Percentiles rank a stretch among this genome's conserved stretches.
Evolutionary conservation across 2,113 vertebrate species (phyloP).

Genomic region (Tyrannus savana): DNA sequence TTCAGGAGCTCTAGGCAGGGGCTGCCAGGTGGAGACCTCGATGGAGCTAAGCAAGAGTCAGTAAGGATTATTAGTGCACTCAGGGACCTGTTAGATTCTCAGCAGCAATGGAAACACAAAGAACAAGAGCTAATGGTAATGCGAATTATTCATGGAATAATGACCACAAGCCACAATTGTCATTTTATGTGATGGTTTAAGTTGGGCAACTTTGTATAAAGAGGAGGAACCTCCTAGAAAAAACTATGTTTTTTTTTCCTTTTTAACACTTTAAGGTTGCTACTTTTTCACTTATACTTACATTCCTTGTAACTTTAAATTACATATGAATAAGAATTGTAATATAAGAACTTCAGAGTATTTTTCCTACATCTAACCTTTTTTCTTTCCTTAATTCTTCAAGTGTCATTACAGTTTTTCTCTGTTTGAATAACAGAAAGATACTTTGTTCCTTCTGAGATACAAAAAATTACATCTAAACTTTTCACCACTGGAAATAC

Average conservation of each 20-base stretch:
- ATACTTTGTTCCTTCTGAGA: neutral
- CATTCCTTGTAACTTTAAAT: neutral
- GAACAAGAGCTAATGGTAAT: neutral
- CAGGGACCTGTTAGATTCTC: neutral
- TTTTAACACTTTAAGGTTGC: neutral
- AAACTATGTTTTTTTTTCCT: neutral
- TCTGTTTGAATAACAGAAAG: neutral
- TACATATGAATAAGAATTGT: neutral
- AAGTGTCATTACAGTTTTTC: neutral
- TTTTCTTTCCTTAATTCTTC: neutral
- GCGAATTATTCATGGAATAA: neutral
- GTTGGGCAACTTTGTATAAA: neutral
- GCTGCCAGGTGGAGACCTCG: neutral
- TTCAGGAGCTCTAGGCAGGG: neutral
- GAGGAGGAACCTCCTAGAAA: neutral
- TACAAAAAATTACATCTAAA: neutral
- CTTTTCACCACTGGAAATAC: neutral
- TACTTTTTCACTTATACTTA: neutral
- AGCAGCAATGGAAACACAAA: neutral
- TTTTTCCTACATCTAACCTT: neutral
- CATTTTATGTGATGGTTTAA: neutral
- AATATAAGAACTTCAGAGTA: neutral
- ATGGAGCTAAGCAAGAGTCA: neutral
- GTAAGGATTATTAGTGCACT: neutral
- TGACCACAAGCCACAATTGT: neutral